Conservation (phyloP, 2,797 vertebrate species). For the Centroberyx gerrardi region DNA sequence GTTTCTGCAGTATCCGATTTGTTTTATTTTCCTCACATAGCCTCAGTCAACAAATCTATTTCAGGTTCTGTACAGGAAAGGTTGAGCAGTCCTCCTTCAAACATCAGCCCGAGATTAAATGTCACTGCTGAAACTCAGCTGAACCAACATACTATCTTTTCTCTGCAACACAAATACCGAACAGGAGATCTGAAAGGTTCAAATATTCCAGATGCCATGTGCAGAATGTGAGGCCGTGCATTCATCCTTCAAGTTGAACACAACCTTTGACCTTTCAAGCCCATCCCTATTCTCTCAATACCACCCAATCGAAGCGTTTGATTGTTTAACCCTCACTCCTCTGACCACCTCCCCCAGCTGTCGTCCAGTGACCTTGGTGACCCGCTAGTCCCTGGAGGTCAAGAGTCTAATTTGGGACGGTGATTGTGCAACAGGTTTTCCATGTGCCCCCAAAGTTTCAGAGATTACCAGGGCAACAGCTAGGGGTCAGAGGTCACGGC, state of each 20-base stretch:
- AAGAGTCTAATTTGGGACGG: constrained; percentile 81
- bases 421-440: constrained; percentile 77
- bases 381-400: constrained; percentile 63
- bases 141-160: constrained; percentile 49
- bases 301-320: constrained; percentile 71
- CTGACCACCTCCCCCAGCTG: constrained; percentile 62
- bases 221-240: constrained; percentile 62
- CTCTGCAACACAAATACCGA: constrained; percentile 34
- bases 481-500: constrained; percentile 67
- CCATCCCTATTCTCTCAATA: constrained; percentile 49
- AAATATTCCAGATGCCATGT: constrained; percentile 62
- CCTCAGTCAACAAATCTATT: constrained; percentile 63
- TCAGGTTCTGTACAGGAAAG: constrained; percentile 49
- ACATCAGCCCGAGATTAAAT: constrained; percentile 65
- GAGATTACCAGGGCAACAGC: constrained; percentile 72
- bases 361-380: constrained; percentile 57
- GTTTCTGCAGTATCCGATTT: constrained; percentile 12
- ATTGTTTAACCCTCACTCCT: constrained; percentile 70
- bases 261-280: constrained; percentile 67
- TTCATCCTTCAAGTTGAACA: constrained; percentile 63
- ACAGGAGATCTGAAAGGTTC: constrained; percentile 30
- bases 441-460: constrained; percentile 60
- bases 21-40: constrained; percentile 16
- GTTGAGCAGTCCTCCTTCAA: constrained; percentile 38
- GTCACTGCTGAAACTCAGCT: constrained; percentile 66